Percentiles rank a stretch among this genome's conserved stretches.
Conservation (phyloP, 2,113 vertebrate genomes). For the Pluvialis apricaria region DNA sequence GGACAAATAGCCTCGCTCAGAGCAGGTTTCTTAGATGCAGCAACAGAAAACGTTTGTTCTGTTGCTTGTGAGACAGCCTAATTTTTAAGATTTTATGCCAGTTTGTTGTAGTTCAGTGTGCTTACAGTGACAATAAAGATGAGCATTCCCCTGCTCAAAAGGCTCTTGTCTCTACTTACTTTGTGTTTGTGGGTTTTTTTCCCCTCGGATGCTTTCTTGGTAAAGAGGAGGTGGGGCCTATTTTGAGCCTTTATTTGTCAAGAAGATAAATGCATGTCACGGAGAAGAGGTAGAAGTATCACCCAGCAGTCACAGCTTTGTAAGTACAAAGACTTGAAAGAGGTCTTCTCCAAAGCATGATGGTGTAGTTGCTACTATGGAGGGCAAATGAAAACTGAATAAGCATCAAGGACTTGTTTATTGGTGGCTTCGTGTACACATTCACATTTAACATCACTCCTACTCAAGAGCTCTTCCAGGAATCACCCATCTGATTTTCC, state of each 20-base stretch:
- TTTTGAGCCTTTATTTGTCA: constrained; percentile 26
- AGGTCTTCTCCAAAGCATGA: not conserved
- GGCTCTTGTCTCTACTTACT: not conserved
- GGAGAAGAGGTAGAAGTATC: not conserved
- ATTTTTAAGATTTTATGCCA: not conserved
- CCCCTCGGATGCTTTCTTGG: not conserved
- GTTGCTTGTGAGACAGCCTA: not conserved
- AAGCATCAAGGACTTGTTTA: not conserved
- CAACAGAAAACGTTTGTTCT: constrained; percentile 1
- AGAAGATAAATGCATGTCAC: not conserved
- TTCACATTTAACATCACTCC: not conserved
- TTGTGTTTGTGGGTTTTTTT: not conserved
- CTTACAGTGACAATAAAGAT: not conserved
- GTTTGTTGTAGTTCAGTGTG: not conserved
- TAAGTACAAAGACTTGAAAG: not conserved
- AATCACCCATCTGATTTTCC: not conserved
- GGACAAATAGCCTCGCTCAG: not conserved
- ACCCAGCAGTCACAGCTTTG: not conserved
- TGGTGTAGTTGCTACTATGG: not conserved
- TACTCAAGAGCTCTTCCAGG: not conserved
- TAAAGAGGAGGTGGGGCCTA: not conserved
- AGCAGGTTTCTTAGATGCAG: not conserved
- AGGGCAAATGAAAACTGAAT: not conserved
- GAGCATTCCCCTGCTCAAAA: not conserved
- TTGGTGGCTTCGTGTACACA: not conserved